Percentiles rank a stretch among this genome's conserved stretches.
Conservation (phyloP, 1,140 invertebrate genomes). For the Euura lappo region DNA sequence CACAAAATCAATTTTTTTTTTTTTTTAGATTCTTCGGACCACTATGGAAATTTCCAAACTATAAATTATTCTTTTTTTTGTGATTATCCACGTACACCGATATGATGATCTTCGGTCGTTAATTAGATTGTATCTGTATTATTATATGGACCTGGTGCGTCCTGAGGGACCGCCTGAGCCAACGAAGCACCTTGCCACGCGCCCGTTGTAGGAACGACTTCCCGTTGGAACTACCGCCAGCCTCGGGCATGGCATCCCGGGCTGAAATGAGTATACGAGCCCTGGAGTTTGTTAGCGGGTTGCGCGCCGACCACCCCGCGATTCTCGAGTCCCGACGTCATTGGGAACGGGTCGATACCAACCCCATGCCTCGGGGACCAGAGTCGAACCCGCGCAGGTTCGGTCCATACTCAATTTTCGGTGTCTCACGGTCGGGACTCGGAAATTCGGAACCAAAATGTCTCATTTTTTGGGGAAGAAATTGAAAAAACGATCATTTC, state of each 20-base stretch:
- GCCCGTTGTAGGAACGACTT: slow-evolving; percentile 50
- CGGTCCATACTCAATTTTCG: too few relatives aligned
- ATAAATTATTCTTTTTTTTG: not conserved
- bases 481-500: not conserved
- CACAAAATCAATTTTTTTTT: not conserved
- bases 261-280: slow-evolving; percentile 43
- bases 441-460: too few relatives aligned
- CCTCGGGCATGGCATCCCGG: slow-evolving; percentile 56
- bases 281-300: slow-evolving; percentile 1
- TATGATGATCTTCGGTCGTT: too few relatives aligned
- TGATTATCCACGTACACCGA: not conserved
- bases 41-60: not conserved
- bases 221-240: slow-evolving; percentile 42
- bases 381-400: not conserved
- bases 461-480: not conserved
- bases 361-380: slow-evolving; percentile 27
- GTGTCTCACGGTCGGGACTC: too few relatives aligned
- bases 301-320: slow-evolving; percentile 9
- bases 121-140: too few relatives aligned
- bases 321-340: slow-evolving; percentile 27
- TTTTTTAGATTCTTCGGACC: not conserved
- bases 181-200: slow-evolving; percentile 47
- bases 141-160: slow-evolving; percentile 38
- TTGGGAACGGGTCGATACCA: slow-evolving; percentile 45
- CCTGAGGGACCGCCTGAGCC: slow-evolving; percentile 46